Evolutionary conservation across 2,888 invertebrate species (phyloP).

Genomic region (Lasioglossum figueresi): DNA sequence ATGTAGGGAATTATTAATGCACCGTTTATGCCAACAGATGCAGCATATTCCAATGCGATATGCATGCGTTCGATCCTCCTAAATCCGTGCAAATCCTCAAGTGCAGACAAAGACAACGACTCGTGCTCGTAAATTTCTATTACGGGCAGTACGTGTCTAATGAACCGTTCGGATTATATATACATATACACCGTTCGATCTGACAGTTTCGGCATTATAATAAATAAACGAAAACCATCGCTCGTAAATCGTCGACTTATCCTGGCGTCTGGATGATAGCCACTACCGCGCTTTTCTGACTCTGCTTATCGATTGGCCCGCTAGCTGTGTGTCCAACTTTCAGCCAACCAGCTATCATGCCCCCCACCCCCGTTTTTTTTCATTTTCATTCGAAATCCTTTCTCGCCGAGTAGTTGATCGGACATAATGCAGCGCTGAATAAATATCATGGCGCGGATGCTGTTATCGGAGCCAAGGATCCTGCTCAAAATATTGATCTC

Average conservation of each 20-base stretch:
- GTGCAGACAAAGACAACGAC: neutral
- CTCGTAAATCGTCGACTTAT: slow-evolving; percentile 53
- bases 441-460: slow-evolving; percentile 19
- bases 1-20: neutral
- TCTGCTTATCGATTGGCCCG: slow-evolving; percentile 53
- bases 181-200: slow-evolving; percentile 7
- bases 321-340: slow-evolving; percentile 23
- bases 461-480: slow-evolving; percentile 30
- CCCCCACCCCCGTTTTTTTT: neutral
- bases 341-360: slow-evolving; percentile 22
- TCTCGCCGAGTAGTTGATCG: slow-evolving; percentile 15
- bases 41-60: neutral
- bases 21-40: neutral
- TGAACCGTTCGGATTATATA: slow-evolving; percentile 20
- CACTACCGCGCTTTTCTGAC: slow-evolving; percentile 31
- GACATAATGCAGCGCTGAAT: slow-evolving; percentile 22
- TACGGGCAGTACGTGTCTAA: slow-evolving; percentile 11
- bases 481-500: slow-evolving; percentile 12
- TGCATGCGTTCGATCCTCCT: neutral
- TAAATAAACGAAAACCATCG: slow-evolving; percentile 37
- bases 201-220: slow-evolving; percentile 13
- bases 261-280: slow-evolving; percentile 53
- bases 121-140: slow-evolving; percentile 29
- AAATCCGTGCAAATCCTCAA: slow-evolving; percentile 28
- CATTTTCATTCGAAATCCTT: slow-evolving; percentile 3